phyloP scores from a whole-genome alignment of 2,113 vertebrate genomes.

The Hippolais icterina region DNA sequence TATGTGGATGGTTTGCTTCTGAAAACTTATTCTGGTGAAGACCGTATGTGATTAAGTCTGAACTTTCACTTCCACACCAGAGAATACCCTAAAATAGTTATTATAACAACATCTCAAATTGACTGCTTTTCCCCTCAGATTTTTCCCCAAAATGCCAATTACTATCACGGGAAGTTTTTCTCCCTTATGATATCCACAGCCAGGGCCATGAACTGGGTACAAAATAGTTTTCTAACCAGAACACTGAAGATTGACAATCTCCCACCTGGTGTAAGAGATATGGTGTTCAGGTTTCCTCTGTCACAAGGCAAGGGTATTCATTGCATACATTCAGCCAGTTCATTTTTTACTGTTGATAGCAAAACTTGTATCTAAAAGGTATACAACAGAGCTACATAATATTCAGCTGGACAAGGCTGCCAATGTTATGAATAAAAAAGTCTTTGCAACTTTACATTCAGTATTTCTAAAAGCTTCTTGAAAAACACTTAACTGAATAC shows the following conservation, averaged over 20 bases:
- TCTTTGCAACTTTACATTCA: background rate
- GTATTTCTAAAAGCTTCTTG: background rate
- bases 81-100: background rate
- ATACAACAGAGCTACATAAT: background rate
- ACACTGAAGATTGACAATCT: fast-evolving
- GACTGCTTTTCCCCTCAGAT: background rate
- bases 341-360: background rate
- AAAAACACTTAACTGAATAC: background rate
- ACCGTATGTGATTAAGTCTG: background rate
- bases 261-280: background rate
- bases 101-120: background rate
- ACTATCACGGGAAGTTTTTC: background rate
- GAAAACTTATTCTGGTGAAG: background rate
- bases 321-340: background rate
- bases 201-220: background rate
- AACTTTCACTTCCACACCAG: background rate
- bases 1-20: background rate
- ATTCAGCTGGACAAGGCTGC: background rate
- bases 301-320: background rate
- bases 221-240: background rate
- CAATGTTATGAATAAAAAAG: background rate
- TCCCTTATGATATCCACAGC: background rate
- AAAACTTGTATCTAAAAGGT: background rate
- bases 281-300: background rate
- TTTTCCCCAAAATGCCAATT: background rate